Conservation (phyloP, 2,888 invertebrate genomes). For the Danaus chrysippus region DNA sequence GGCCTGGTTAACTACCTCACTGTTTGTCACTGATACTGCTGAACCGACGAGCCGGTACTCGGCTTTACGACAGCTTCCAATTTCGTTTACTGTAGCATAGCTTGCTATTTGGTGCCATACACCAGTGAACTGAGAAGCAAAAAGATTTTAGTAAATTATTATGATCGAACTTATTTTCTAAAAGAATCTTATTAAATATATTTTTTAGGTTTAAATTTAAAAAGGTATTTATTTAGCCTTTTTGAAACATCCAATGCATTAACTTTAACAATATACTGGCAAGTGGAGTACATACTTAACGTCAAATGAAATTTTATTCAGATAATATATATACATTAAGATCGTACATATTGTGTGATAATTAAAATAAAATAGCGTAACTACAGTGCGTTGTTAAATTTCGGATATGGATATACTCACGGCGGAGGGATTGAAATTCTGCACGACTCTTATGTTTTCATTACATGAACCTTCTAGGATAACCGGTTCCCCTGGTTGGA, state of each 20-base stretch:
- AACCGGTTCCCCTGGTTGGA: constrained; percentile 47
- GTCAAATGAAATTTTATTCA: too few relatives aligned
- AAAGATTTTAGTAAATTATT: neutral
- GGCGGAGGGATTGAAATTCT: constrained; percentile 43
- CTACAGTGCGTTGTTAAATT: too few relatives aligned
- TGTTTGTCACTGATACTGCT: constrained; percentile 53
- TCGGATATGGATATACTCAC: constrained; percentile 36
- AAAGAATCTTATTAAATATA: too few relatives aligned
- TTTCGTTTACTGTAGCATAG: constrained; percentile 49
- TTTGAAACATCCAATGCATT: too few relatives aligned
- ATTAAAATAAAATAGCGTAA: too few relatives aligned
- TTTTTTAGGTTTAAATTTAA: constrained; percentile 3
- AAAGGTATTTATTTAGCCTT: constrained; percentile 3
- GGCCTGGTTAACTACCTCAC: constrained; percentile 52
- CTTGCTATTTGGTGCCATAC: constrained; percentile 58
- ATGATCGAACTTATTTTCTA: neutral
- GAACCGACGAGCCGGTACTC: constrained; percentile 43
- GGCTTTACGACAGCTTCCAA: constrained; percentile 52
- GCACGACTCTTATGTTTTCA: constrained; percentile 43
- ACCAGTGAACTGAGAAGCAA: constrained; percentile 53
- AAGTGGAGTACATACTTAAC: too few relatives aligned
- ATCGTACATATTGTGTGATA: too few relatives aligned
- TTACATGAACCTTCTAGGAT: constrained; percentile 58
- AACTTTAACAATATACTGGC: too few relatives aligned
- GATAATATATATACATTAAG: too few relatives aligned